Base-by-base conservation (phyloP, 2,797 vertebrate species). In the Ptychobarbus kaznakovi region DNA sequence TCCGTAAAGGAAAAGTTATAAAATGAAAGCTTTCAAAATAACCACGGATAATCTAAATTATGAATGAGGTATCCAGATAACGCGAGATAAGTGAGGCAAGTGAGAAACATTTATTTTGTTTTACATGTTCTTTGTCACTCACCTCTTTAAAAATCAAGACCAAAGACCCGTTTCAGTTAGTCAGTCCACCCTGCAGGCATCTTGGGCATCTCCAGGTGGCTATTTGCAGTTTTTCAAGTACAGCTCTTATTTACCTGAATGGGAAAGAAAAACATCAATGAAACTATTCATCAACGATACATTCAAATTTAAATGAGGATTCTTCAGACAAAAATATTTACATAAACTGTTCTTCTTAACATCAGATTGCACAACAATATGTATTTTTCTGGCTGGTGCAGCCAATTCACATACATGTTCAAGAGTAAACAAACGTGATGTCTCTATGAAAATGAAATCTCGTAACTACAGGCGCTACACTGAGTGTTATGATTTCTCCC, bases 131-230 rank as follows among this genome's bases (percentile, higher is more conserved):
- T 40, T 40, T 13, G 38, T 9, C 66, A 70, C 46, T 28, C 22
- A 61, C 58, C n/a, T 65, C 40, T 80, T 75, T 38, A 65, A 46
- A 74, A 82, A 65, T 28, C 28, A 44, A 75, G 13, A n/a, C 12
- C 22, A 42, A 42, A 58, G 3, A n/a, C 51, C 32, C 0, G 1
- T 76, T 76, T 56, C 3, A 9, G 6, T 69, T 38, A 18, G 35
- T 68, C 32, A n/a, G 51, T 40, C 32, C 10, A 56, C 32, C 22
- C 20, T 51, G 32, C 28, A 35, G 25, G 16, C 49, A 20, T 4
- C 5, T 53, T 53, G 28, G 28, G 18, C 18, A 22, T 6, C 28
- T 22, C 28, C 49, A 3, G 74, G 20, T 22, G 53, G 20, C 75
- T 40, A n/a, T 40, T 44, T 63, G 38, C n/a, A 76, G 51, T 58